A percentile compares a stretch with the other conserved stretches of the same genome.
Conservation (phyloP, 2,888 invertebrate genomes). For the Leptothorax acervorum region DNA sequence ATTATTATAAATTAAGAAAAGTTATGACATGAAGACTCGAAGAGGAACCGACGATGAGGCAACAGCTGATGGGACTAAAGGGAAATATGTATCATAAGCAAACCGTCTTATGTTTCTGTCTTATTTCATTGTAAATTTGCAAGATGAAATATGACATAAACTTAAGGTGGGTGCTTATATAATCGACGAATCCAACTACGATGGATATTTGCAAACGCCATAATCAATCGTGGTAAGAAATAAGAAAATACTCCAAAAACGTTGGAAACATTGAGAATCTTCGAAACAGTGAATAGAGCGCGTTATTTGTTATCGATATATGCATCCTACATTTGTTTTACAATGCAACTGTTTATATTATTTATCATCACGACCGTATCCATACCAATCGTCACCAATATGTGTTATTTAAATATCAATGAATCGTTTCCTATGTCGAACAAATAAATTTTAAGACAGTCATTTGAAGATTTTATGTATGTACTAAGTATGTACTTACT, state of each 20-base stretch:
- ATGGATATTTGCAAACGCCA: not conserved
- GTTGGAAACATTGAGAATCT: not conserved
- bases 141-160: constrained; percentile 86
- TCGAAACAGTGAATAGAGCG: not conserved
- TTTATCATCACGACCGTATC: not conserved
- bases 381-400: not conserved
- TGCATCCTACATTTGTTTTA: not conserved
- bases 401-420: not conserved
- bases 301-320: not conserved
- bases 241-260: not conserved
- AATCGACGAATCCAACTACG: constrained; percentile 74
- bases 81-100: constrained; percentile 80
- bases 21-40: not conserved
- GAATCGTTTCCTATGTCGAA: not conserved
- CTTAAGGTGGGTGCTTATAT: constrained; percentile 85
- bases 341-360: not conserved
- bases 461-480: not conserved
- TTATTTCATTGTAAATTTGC: constrained; percentile 85
- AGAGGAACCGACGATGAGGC: constrained; percentile 16
- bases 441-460: not conserved
- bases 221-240: not conserved
- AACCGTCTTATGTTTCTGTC: constrained; percentile 86
- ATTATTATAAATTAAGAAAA: not conserved
- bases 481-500: too few species aligned
- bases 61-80: constrained; percentile 2